Evolutionary conservation across 92 coral and sea anemone species (phyloP).

Genomic region (Meandrina meandrites): DNA sequence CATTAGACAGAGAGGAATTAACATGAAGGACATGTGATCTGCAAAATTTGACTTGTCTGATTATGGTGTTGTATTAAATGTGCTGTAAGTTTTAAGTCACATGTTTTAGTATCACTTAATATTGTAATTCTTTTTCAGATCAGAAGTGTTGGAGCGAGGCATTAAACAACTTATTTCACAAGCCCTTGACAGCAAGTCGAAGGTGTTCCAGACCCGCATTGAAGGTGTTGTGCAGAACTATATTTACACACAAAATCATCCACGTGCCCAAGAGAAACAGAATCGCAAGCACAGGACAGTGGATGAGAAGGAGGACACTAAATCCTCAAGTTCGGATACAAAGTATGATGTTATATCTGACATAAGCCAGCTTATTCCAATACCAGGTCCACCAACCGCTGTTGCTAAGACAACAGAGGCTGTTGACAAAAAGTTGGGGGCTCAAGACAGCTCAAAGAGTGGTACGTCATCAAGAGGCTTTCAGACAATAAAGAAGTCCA

Average conservation of each 20-base stretch:
- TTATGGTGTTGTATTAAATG: too few species aligned
- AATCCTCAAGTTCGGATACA: conserved; percentile 31
- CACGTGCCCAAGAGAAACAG: conserved; percentile 32
- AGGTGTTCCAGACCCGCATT: conserved; percentile 81
- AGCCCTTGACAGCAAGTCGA: conserved; percentile 78
- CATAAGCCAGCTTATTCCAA: conserved; percentile 55
- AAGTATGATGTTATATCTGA: conserved; percentile 28
- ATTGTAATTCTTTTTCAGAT: conserved; percentile 50
- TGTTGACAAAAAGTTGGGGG: conserved; percentile 27
- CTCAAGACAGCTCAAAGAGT: conserved; percentile 28
- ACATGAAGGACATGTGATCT: too few species aligned
- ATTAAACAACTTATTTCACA: conserved; percentile 87
- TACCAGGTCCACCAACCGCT: conserved; percentile 21
- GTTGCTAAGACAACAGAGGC: conserved; percentile 9
- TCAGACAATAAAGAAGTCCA: conserved; percentile 8
- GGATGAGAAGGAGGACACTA: conserved; percentile 46
- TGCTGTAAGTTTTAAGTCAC: too few species aligned
- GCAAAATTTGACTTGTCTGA: too few species aligned
- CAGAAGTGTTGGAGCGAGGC: conserved; percentile 89
- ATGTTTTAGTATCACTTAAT: too few species aligned
- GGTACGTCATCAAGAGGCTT: neutral
- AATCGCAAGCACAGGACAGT: conserved; percentile 31
- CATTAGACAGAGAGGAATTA: too few species aligned
- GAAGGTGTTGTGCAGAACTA: conserved; percentile 95
- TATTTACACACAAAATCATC: conserved; percentile 71